Base-by-base conservation (phyloP, 64 coral and sea anemone species). In the Catalaphyllia jardinei region DNA sequence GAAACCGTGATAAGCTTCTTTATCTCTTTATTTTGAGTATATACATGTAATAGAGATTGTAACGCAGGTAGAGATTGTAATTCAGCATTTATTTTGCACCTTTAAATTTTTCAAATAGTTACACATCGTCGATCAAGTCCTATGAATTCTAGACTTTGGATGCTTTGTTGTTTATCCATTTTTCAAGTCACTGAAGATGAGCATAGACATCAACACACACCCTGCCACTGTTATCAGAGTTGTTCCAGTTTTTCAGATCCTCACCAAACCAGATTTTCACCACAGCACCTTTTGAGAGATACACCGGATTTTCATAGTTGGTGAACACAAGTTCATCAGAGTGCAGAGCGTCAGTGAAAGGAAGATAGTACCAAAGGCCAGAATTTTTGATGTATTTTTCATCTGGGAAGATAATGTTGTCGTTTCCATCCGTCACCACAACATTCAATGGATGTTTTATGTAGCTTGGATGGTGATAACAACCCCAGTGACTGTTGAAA, bases 261-360 rank as follows among this genome's bases (percentile, higher is more conserved):
- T 92, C 90, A 52, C 90, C 74, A 49, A 86, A 92, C 90, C 90
- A 92, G 62, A 92, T 71, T 49, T 42, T 86, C 16, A 92, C 17
- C n/a, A 0, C 19, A 0, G 31, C 31, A 29, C 62, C 15, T 33
- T 57, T 51, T n/a, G 90, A 19, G 13, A 92, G 28, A 20, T 78
- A 92, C 60, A 92, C 20, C 12, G 90, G 90, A 17, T 78, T 83
- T 17, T 10, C 54, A 52, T 77, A 92, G 72, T 86, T 86, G 8
- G 72, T 86, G 60, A 92, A 92, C 1, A 92, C 90, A 38, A 92
- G 57, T 28, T 92, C 90, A 72, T 86, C 31, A 4, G 90, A 92
- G 60, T 86, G 57, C 6, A 33, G 52, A 30, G 78, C 42, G 76
- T 80, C 62, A 69, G 65, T 64, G 29, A 90, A 90, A 10, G 88